Conservation (phyloP, 2,113 vertebrate genomes). For the Phylloscopus whistleri region DNA sequence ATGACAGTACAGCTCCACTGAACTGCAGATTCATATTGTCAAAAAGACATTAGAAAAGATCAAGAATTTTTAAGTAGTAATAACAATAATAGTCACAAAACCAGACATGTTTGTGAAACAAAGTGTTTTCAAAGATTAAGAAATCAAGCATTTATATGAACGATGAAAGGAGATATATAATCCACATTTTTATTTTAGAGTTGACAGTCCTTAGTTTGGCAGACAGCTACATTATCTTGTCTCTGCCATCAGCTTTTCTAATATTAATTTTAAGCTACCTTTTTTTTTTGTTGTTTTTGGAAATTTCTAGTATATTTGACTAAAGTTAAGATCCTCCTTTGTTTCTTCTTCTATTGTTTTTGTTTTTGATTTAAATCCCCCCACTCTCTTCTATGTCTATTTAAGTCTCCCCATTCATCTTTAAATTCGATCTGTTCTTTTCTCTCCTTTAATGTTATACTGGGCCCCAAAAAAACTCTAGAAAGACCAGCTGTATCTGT, state of each 20-base stretch:
- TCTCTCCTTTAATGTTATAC: background rate
- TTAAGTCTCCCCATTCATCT: accelerated
- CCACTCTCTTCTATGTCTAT: accelerated
- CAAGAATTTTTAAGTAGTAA: background rate
- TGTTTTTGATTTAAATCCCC: background rate
- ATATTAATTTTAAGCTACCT: background rate
- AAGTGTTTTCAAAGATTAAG: background rate
- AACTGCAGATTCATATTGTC: background rate
- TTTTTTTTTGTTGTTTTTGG: background rate
- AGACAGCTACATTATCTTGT: background rate
- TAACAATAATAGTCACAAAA: background rate
- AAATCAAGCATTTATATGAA: background rate
- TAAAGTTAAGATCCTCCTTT: accelerated
- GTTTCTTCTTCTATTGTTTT: background rate
- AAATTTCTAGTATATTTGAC: background rate
- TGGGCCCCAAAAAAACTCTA: background rate
- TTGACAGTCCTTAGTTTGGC: background rate
- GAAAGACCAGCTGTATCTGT: background rate
- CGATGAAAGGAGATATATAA: background rate
- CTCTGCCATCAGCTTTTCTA: background rate
- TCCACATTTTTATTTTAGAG: background rate
- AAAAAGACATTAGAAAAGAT: background rate
- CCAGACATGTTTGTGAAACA: background rate
- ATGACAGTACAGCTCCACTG: background rate
- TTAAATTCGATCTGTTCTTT: background rate